Percentiles rank a stretch among this genome's conserved stretches.
phyloP scores from a whole-genome alignment of 2,113 vertebrate genomes.

The Spheniscus mendiculus region DNA sequence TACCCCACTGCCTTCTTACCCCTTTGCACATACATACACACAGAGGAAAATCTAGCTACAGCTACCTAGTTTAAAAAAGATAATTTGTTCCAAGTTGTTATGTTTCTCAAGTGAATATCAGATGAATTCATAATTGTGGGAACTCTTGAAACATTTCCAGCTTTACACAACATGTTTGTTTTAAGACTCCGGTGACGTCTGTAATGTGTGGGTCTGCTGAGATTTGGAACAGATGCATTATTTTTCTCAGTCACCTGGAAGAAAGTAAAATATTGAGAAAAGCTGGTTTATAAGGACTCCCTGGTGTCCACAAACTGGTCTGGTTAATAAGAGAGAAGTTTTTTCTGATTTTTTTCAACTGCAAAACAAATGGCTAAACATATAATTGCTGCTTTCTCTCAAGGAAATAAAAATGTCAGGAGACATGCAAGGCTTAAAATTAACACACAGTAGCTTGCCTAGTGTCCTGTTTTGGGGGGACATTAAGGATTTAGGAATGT shows the following conservation, averaged over 20 bases:
- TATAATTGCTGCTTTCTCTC: slow-evolving; percentile 24
- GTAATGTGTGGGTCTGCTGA: slow-evolving; percentile 35
- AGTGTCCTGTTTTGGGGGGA: background rate
- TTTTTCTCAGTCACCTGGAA: slow-evolving; percentile 64
- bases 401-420: background rate
- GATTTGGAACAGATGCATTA: slow-evolving; percentile 60
- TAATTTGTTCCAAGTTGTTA: slow-evolving; percentile 20
- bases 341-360: background rate
- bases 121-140: slow-evolving; percentile 34
- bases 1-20: background rate
- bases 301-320: slow-evolving; percentile 13
- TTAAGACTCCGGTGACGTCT: background rate
- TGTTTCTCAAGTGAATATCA: background rate
- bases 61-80: background rate
- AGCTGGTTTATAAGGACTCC: slow-evolving; percentile 29
- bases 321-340: slow-evolving; percentile 25
- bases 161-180: slow-evolving; percentile 37
- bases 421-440: background rate
- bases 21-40: background rate
- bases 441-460: background rate
- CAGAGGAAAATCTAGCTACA: background rate
- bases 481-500: background rate
- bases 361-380: slow-evolving; percentile 10
- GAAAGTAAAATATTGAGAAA: slow-evolving; percentile 50
- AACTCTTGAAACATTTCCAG: slow-evolving; percentile 55